Percentiles rank a stretch among this genome's conserved stretches.
These are phyloP conservation scores for Lepisosteus osseus DNA, from an alignment of 2,113 vertebrate species.

Conservation along the genomic window DNA sequence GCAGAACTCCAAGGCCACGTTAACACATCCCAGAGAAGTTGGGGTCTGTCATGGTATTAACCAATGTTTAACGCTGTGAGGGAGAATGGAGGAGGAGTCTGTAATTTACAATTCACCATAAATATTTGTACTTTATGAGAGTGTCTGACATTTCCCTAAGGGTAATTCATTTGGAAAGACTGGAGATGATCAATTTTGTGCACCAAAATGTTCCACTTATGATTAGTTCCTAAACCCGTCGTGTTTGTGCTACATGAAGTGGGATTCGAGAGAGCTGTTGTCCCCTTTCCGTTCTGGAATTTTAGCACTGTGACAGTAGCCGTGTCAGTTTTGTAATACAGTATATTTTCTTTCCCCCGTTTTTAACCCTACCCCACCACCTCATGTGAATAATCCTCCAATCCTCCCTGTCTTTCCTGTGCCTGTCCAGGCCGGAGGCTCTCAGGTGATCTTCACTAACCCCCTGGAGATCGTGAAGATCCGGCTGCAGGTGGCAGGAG, in stretches of 20 bases:
- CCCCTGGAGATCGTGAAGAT: constrained; percentile 98
- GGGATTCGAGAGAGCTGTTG: background rate
- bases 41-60: no score
- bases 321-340: background rate
- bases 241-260: background rate
- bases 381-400: constrained; percentile 3
- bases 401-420: background rate
- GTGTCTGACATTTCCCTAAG: background rate
- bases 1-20: no score
- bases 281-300: background rate
- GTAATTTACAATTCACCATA: background rate
- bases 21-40: no score
- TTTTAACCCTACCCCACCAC: no score
- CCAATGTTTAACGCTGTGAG: no score
- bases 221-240: background rate
- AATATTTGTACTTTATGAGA: background rate
- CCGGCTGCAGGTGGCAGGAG: constrained; percentile 94
- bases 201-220: background rate
- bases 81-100: no score
- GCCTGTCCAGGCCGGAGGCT: constrained; percentile 84
- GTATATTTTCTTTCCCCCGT: background rate
- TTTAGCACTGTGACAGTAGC: background rate
- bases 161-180: background rate
- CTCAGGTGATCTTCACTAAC: constrained; percentile 97
- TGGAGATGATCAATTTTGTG: background rate